phyloP scores from a whole-genome alignment of 2,797 vertebrate species.

The Vireo griseus region DNA sequence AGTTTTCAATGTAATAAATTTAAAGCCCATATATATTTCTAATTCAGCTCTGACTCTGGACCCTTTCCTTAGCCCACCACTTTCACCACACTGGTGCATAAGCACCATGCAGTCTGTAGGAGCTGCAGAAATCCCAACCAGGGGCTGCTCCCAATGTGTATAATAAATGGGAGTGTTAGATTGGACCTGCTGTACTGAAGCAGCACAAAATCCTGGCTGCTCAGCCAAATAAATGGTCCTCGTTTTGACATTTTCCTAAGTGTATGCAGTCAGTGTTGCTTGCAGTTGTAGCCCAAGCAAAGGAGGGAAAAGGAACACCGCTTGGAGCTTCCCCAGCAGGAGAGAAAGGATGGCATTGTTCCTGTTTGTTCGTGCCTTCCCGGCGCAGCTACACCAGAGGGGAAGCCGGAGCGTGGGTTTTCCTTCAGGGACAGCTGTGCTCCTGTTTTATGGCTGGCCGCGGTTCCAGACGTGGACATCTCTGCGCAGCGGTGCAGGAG shows the following conservation, averaged over 20 bases:
- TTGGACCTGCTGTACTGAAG: not conserved
- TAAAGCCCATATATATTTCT: not conserved
- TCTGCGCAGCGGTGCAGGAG: not conserved
- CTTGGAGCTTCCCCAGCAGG: not conserved
- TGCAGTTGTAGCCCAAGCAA: not conserved
- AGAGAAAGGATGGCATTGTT: not conserved
- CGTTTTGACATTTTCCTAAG: not conserved
- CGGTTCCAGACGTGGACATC: rapidly evolving
- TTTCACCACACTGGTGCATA: not conserved
- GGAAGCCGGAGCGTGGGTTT: not conserved
- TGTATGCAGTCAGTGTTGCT: not conserved
- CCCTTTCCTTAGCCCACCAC: not conserved
- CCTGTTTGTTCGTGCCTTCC: not conserved
- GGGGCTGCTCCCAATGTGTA: not conserved
- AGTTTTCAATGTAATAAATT: not conserved
- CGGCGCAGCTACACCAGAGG: not conserved
- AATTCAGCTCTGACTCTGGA: not conserved
- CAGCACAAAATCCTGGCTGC: not conserved
- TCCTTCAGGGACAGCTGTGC: not conserved
- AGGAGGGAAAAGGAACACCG: not conserved
- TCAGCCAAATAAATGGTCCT: not conserved
- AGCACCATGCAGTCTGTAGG: not conserved
- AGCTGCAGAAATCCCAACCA: not conserved
- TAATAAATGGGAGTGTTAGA: not conserved
- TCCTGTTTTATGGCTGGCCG: not conserved